Conservation (phyloP, 1,140 invertebrate species). For the Oncopodura yosiiana region DNA sequence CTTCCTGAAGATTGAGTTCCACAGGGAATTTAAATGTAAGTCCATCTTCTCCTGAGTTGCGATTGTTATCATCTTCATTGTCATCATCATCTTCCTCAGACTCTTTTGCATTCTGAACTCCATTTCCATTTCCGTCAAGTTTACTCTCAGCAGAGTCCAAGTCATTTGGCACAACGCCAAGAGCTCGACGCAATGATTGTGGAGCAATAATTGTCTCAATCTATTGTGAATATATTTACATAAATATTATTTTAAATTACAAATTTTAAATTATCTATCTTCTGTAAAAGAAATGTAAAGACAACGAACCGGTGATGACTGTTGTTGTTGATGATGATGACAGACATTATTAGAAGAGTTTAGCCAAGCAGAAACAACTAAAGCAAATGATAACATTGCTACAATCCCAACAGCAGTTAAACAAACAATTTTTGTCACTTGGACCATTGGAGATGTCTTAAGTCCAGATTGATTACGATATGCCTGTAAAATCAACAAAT, state of each 20-base stretch:
- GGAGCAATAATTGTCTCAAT: conserved; percentile 13
- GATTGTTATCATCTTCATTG: background rate
- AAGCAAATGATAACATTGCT: conserved; percentile 29
- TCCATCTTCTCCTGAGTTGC: conserved; percentile 8
- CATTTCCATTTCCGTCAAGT: background rate
- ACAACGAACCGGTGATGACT: background rate
- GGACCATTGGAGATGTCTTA: conserved; percentile 27
- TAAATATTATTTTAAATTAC: background rate
- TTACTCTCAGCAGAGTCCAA: conserved; percentile 29
- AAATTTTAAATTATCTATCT: too few species aligned
- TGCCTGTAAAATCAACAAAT: conserved; percentile 16
- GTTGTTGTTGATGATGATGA: conserved; percentile 20
- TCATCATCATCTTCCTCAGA: conserved; percentile 12
- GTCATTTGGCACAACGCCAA: conserved; percentile 13
- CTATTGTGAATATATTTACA: conserved; percentile 3
- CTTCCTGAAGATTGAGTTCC: conserved; percentile 31
- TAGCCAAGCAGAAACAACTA: conserved; percentile 31
- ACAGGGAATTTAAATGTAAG: conserved; percentile 26
- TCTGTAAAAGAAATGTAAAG: too few species aligned
- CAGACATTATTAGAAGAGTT: conserved; percentile 15
- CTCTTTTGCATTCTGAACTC: conserved; percentile 1
- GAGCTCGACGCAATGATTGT: conserved; percentile 11
- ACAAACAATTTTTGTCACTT: conserved; percentile 26
- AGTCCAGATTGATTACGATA: conserved; percentile 16
- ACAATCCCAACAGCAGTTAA: conserved; percentile 26